Percentiles rank a stretch among this genome's conserved stretches.
These are phyloP conservation scores for Stegophylla sp. DNA, from an alignment of 2,888 invertebrate species.

Conservation along the genomic window DNA sequence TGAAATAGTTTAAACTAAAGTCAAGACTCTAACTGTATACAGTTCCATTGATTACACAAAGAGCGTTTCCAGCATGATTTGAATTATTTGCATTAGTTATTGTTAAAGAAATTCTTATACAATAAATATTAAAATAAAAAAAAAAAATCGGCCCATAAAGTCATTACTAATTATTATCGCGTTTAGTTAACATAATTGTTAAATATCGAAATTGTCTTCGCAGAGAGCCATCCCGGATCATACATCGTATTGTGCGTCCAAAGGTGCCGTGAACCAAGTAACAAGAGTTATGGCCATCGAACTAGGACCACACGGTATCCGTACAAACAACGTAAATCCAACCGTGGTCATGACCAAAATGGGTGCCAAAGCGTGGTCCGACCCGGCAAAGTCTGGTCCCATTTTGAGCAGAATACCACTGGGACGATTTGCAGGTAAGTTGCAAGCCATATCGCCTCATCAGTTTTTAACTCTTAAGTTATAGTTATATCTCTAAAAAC, in stretches of 20 bases:
- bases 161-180: neutral
- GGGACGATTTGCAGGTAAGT: slow-evolving; percentile 75
- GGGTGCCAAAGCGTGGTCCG: slow-evolving; percentile 83
- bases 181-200: neutral
- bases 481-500: too few species aligned
- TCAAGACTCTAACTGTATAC: too few species aligned
- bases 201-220: slow-evolving; percentile 57
- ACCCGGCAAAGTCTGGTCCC: slow-evolving; percentile 74
- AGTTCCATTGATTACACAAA: too few species aligned
- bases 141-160: too few species aligned
- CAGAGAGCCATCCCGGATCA: slow-evolving; percentile 78
- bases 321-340: slow-evolving; percentile 92
- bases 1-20: too few species aligned
- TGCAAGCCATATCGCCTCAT: neutral
- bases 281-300: slow-evolving; percentile 85
- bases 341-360: slow-evolving; percentile 91
- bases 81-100: too few species aligned
- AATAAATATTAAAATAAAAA: too few species aligned
- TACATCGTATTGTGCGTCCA: slow-evolving; percentile 81
- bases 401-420: slow-evolving; percentile 85
- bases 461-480: neutral
- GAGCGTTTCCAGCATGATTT: too few species aligned
- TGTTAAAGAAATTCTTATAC: too few species aligned
- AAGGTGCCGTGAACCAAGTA: slow-evolving; percentile 86
- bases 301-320: slow-evolving; percentile 80